Base-by-base conservation (phyloP, 2,888 invertebrate genomes). In the Eudiplozoon nipponicum region DNA sequence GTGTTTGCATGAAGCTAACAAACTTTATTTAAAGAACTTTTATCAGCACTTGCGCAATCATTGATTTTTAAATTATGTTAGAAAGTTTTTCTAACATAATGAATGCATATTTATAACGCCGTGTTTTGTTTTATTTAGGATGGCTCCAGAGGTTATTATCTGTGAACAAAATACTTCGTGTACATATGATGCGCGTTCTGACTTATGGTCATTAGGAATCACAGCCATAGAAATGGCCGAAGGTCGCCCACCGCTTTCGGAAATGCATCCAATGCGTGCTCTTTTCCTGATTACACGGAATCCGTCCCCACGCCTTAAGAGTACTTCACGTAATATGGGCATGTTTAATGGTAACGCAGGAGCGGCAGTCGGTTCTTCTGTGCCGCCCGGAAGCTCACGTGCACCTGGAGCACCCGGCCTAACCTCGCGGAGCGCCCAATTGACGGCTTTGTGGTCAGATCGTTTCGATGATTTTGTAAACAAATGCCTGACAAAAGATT, bases 211-310 rank as follows among this genome's bases (percentile, higher is more conserved):
- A n/a, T 50, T 67, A 44, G 65, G 90, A 52, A 98, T 98, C 54
- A 94, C 90, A 43, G 81, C 90, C 38, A 67, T 98, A 47, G 94
- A 98, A 67, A 98, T 98, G 94, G 90, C 94, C 43, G 94, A 98
- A 65, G 81, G 81, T 52, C 84, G 86, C 62, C 90, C 90, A 55
- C 64, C 94, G 28, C 68, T 98, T 44, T 98, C 90, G 65, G 90
- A 94, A 66, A 70, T 94, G 60, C 94, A 94, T 67, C 94, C 94
- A 19, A 98, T 98, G 94, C 68, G 90, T 53, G 90, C 90, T 48
- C 68, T 90, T 49, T 94, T 90, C 63, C 70, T 94, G 52, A 90
- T 90, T 61, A 90, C 90, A 49, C 70, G 90, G 54, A 90, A 94
- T 62, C 76, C 81, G 49, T 84, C 94, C 38, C 94, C 94, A 35